Conservation (phyloP, 2,888 invertebrate genomes). For the Apocheima hispidaria region DNA sequence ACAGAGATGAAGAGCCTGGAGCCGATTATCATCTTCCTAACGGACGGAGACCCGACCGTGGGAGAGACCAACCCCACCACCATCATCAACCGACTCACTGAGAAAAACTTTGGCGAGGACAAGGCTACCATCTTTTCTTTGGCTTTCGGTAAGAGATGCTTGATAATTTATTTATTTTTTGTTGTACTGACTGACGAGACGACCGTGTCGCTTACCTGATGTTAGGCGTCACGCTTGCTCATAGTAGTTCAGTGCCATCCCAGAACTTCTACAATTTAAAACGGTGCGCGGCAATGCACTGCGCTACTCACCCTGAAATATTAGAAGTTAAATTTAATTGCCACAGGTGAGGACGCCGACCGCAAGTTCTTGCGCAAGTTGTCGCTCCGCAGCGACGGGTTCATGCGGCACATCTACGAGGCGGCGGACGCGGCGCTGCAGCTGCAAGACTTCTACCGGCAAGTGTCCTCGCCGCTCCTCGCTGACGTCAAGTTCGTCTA, state of each 20-base stretch:
- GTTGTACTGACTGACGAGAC: too few species aligned
- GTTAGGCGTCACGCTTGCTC: too few species aligned
- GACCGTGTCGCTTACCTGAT: too few species aligned
- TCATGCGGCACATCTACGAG: slow-evolving; percentile 90
- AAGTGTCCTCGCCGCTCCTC: slow-evolving; percentile 89
- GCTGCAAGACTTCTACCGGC: slow-evolving; percentile 88
- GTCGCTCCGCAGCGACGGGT: slow-evolving; percentile 88
- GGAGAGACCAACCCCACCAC: slow-evolving; percentile 82
- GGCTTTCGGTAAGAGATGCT: slow-evolving; percentile 85
- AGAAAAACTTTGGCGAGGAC: slow-evolving; percentile 77
- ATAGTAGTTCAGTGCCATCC: too few species aligned
- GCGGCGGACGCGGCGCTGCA: slow-evolving; percentile 89
- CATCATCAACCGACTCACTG: slow-evolving; percentile 82
- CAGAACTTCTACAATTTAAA: too few species aligned
- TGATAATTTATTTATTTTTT: not conserved
- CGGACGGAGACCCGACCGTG: slow-evolving; percentile 88
- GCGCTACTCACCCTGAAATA: too few species aligned
- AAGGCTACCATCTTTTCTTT: slow-evolving; percentile 88
- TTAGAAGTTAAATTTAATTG: not conserved
- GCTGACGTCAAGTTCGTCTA: slow-evolving; percentile 89
- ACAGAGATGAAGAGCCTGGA: slow-evolving; percentile 71
- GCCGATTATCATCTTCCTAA: slow-evolving; percentile 88
- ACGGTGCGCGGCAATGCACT: too few species aligned
- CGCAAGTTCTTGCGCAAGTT: slow-evolving; percentile 88
- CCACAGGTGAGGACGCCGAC: slow-evolving; percentile 87